Evolutionary conservation across 1,140 invertebrate species (phyloP).

Genomic region (Drosophila biarmipes): DNA sequence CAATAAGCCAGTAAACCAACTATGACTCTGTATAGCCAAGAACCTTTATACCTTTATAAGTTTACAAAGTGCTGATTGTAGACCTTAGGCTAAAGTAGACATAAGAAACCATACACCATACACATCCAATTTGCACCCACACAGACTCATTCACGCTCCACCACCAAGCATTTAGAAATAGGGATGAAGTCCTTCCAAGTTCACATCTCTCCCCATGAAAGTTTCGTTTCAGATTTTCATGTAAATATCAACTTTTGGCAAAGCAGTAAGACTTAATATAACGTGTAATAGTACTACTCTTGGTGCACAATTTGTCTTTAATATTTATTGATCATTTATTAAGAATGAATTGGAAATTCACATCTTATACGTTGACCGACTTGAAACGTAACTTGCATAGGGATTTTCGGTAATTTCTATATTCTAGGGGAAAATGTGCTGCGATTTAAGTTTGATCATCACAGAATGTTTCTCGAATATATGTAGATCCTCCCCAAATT

Average conservation of each 20-base stretch:
- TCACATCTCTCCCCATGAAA: neutral
- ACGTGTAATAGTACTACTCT: neutral
- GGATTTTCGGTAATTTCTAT: neutral
- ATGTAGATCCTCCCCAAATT: neutral
- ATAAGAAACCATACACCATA: constrained; percentile 41
- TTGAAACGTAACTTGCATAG: neutral
- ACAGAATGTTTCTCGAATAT: constrained; percentile 2
- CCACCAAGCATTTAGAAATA: neutral
- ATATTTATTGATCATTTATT: neutral
- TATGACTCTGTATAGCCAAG: constrained; percentile 48
- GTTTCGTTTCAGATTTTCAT: neutral
- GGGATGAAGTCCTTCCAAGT: neutral
- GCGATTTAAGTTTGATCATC: neutral
- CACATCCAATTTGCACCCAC: constrained; percentile 22
- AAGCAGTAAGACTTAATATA: neutral
- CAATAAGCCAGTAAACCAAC: constrained; percentile 63
- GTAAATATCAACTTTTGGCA: neutral
- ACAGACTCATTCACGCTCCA: constrained; percentile 1
- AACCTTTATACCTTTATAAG: constrained; percentile 35
- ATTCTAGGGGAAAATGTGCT: neutral
- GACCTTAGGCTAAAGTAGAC: constrained; percentile 45
- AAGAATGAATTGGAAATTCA: neutral
- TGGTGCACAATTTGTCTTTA: neutral
- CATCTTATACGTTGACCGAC: neutral
- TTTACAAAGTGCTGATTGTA: constrained; percentile 53